These are phyloP conservation scores for Paramisgurnus dabryanus DNA, from an alignment of 2,113 vertebrate genomes.

Conservation along the genomic window DNA sequence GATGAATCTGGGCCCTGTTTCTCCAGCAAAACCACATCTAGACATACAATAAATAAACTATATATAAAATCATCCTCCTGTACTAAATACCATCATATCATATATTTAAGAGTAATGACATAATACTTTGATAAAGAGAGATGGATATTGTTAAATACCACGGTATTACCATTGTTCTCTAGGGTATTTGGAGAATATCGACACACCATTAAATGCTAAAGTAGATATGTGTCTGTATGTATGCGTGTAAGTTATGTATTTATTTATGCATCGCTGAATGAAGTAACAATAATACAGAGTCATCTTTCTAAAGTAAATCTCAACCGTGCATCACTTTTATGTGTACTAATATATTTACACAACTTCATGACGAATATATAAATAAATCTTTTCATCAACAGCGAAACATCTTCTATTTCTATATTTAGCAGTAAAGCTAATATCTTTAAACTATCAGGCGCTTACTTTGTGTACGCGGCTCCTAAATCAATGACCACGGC, in stretches of 20 bases:
- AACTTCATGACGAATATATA: not conserved
- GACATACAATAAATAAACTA: not conserved
- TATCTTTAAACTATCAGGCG: slow-evolving; percentile 5
- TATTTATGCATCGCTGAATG: no score
- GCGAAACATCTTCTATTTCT: not conserved
- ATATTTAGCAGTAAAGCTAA: slow-evolving; percentile 35
- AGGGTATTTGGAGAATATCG: no score
- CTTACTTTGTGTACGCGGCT: slow-evolving; percentile 95
- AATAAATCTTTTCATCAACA: not conserved
- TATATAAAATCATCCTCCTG: not conserved
- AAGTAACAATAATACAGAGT: no score
- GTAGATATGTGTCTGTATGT: no score
- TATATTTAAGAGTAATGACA: no score
- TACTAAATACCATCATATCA: slow-evolving; percentile 41
- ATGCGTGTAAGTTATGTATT: no score
- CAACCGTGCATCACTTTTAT: no score
- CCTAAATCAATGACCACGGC: slow-evolving; percentile 92
- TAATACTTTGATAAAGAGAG: no score
- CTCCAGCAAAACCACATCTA: slow-evolving; percentile 98
- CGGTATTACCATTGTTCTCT: no score
- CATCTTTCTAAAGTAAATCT: no score
- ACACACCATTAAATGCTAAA: no score
- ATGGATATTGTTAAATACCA: no score
- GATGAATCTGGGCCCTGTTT: slow-evolving; percentile 95
- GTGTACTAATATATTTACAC: not conserved